Percentiles rank a stretch among this genome's conserved stretches.
These are phyloP conservation scores for Porites lutea DNA, from an alignment of 64 coral and sea anemone genomes.

Conservation along the genomic window DNA sequence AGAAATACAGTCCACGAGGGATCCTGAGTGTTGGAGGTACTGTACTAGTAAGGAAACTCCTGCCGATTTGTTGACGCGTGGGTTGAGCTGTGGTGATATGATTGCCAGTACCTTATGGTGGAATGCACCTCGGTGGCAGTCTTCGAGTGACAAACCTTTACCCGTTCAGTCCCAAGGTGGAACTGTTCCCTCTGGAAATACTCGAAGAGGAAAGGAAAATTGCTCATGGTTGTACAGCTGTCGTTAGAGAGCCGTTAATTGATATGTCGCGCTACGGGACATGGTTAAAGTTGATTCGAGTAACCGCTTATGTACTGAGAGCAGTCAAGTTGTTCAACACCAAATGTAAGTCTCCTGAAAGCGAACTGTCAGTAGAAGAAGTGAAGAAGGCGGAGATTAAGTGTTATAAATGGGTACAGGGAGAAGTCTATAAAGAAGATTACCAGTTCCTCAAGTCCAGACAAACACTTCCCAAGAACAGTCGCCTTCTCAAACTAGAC, in stretches of 20 bases:
- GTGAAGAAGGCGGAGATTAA: neutral
- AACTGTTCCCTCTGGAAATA: neutral
- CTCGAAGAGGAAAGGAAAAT: slow-evolving; percentile 29
- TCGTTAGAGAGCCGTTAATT: slow-evolving; percentile 1
- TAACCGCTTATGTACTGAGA: slow-evolving; percentile 35
- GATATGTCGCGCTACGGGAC: neutral
- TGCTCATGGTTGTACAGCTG: slow-evolving; percentile 12
- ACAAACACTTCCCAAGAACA: slow-evolving; percentile 38
- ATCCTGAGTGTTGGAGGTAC: slow-evolving; percentile 46
- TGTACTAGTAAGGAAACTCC: slow-evolving; percentile 46
- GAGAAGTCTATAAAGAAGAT: slow-evolving; percentile 33
- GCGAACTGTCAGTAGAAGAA: slow-evolving; percentile 44
- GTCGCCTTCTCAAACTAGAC: slow-evolving; percentile 8
- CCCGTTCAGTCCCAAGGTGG: neutral
- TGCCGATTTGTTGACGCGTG: slow-evolving; percentile 50
- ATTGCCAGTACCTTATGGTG: slow-evolving; percentile 30
- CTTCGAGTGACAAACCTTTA: neutral
- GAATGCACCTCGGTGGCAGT: slow-evolving; percentile 49
- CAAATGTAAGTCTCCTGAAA: neutral
- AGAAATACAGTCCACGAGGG: slow-evolving; percentile 34
- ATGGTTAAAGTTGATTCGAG: slow-evolving; percentile 38
- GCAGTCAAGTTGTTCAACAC: slow-evolving; percentile 42
- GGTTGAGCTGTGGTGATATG: slow-evolving; percentile 5
- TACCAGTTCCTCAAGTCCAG: neutral
- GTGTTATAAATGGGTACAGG: slow-evolving; percentile 26